Base-by-base conservation (phyloP, 2,113 vertebrate genomes). In the Empidonax alnorum region DNA sequence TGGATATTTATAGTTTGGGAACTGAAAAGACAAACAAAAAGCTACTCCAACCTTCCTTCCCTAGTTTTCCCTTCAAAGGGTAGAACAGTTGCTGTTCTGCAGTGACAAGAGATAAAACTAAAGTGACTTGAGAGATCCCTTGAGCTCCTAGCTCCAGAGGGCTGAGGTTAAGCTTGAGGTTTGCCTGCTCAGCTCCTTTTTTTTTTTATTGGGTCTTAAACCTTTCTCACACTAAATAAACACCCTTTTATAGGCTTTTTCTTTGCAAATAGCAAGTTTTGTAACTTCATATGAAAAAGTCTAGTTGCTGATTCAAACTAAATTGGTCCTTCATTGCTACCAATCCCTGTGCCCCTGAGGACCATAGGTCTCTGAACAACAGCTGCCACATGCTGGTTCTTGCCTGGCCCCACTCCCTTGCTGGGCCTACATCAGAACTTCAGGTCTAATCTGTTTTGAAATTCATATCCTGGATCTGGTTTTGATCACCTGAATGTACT, bases 141-240 rank as follows among this genome's bases (percentile, higher is more conserved):
- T 81, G 79, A 89, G 85, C 72, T 84, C 22, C n/a, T 61, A 56
- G 46, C 37, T 90, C 59, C 65, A 56, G 42, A 90, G 65, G 76
- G 65, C 56, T 91, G 88, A 96, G 94, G 95, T 96, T 96, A 96
- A 93, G 75, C 63, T 59, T 80, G 55, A 93, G 84, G 74, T 93
- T 92, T 97, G 94, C 90, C 71, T 88, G 87, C 92, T 96, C 94
- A 96, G 90, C 91, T 87, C 31, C 33, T 89, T 50, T 53, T 82
- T 75, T 50, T 53, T 92, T 96, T 95, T 49, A 93, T 95, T 94
- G 63, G 75, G 85, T 93, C 87, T 95, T 95, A 95, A 97, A 95
- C 90, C 93, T 94, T 96, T 97, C 84, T 72, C 55, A 50, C 93
- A 90, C 91, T 93, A 90, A 95, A 96, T 91, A 97, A 95, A 96